Base-by-base conservation (phyloP, 2,888 invertebrate genomes). In the Allophyes oxyacanthae region DNA sequence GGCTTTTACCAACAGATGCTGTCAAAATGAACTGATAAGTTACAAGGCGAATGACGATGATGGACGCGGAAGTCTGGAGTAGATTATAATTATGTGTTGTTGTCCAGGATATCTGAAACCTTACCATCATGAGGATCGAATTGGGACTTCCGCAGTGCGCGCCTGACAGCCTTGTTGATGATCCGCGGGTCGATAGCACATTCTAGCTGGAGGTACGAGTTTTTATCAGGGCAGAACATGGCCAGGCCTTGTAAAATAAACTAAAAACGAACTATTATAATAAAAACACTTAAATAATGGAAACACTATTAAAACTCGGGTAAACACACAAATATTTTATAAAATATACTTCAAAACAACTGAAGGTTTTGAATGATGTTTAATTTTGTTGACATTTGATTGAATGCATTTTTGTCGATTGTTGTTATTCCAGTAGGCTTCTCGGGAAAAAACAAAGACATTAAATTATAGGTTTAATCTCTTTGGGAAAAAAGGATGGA, bases 161-260 rank as follows among this genome's bases (percentile, higher is more conserved):
- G 32, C 4, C 32, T 37, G 3, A 48, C 28, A 1, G 36, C 48
- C 20, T 48, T 38, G 15, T 48, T 48, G 38, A 48, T 11, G 4
- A 38, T 1, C 11, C 48, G 9, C 9, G 48, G 48, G 6, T 48
- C 11, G 11, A 48, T 11, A 1, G 37, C 15, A 32, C n/a, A 14
- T 38, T 30, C 30, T 6, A 37, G 48, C 37, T 48, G 48, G n/a
- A 48, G 48, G 30, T 38, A 48, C 0, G 48, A 48, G 38, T 48
- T 48, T 11, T 48, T 48, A 5, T 48, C 9, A 0, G 38, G 13
- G 2, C 88, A 85, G 75, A 91, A 92, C 94, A 94, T 93, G 64
- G 48, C n/a, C n/a, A 4, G 2, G 32, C 3, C 9, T 44, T 9
- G 8, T 50, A 28, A 11, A 28, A 11, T 41, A 41, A 28, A 20